These are phyloP conservation scores for Lasioglossum villosulum DNA, from an alignment of 2,888 invertebrate species.

Conservation along the genomic window DNA sequence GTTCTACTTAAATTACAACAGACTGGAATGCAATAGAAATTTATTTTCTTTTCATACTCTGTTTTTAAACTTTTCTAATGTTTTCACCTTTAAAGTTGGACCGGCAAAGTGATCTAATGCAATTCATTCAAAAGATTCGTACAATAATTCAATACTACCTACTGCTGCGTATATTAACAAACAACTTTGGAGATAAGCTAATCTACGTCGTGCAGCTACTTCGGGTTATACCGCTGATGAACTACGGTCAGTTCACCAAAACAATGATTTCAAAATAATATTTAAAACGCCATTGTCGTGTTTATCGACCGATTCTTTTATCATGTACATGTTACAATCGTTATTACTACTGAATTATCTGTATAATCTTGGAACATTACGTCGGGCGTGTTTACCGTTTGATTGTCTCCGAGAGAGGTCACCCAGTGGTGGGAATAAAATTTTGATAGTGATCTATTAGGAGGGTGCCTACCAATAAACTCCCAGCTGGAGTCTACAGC, in stretches of 20 bases:
- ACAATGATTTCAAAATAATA: neutral
- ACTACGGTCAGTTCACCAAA: neutral
- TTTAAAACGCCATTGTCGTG: neutral
- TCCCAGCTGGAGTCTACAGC: slow-evolving; percentile 96
- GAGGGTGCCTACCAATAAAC: slow-evolving; percentile 89
- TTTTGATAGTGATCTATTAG: neutral
- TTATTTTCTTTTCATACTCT: no score
- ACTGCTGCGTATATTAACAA: neutral
- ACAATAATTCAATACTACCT: neutral
- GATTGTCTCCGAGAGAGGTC: no score
- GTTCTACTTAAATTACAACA: no score
- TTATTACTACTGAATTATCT: neutral
- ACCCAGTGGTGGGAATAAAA: no score
- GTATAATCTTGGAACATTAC: no score
- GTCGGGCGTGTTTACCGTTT: no score
- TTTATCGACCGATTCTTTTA: neutral
- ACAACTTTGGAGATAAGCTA: neutral
- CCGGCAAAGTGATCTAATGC: neutral
- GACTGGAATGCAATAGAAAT: no score
- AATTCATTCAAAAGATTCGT: neutral
- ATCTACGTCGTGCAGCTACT: neutral
- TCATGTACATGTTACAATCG: neutral
- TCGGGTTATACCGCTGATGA: neutral
- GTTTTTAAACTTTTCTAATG: no score
- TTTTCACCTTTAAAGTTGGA: no score